Evolutionary conservation across 2,113 vertebrate genomes (phyloP).

Genomic region (Lophius piscatorius): DNA sequence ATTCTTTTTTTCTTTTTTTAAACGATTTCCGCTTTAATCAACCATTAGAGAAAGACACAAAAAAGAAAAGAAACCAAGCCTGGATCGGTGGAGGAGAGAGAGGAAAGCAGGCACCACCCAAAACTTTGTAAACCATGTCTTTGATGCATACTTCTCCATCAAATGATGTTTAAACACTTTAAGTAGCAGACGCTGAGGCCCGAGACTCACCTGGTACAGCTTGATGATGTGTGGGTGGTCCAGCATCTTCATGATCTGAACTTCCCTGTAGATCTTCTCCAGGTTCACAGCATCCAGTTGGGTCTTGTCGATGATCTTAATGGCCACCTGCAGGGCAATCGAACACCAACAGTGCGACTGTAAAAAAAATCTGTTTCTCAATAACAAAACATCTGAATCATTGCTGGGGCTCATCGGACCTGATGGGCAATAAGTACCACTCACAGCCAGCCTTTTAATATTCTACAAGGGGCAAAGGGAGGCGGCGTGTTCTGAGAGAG

Average conservation of each 20-base stretch:
- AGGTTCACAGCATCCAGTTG: slow-evolving; percentile 96
- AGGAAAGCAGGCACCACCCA: too few relatives aligned
- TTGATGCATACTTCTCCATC: not conserved
- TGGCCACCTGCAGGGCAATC: slow-evolving; percentile 87
- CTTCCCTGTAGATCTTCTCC: slow-evolving; percentile 98
- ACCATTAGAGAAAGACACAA: too few relatives aligned
- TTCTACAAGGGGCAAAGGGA: slow-evolving; percentile 3
- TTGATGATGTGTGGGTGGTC: slow-evolving; percentile 98
- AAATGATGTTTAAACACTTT: not conserved
- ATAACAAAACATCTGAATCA: slow-evolving; percentile 19
- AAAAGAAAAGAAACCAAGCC: too few relatives aligned
- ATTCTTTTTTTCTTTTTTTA: too few relatives aligned
- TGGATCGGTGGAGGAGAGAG: too few relatives aligned
- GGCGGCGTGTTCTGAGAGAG: slow-evolving; percentile 18
- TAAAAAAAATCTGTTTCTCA: slow-evolving; percentile 18
- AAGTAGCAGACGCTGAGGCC: not conserved
- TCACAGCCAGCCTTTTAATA: slow-evolving; percentile 18
- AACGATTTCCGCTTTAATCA: too few relatives aligned
- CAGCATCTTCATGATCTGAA: slow-evolving; percentile 98
- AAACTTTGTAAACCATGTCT: too few relatives aligned
- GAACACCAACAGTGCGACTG: slow-evolving; percentile 36
- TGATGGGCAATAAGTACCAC: slow-evolving; percentile 10
- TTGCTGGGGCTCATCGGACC: slow-evolving; percentile 9
- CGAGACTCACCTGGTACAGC: slow-evolving; percentile 90
- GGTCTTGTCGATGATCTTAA: slow-evolving; percentile 99